These are phyloP conservation scores for Heterodera filipjevi DNA, from an alignment of 2,888 invertebrate genomes.

Conservation along the genomic window DNA sequence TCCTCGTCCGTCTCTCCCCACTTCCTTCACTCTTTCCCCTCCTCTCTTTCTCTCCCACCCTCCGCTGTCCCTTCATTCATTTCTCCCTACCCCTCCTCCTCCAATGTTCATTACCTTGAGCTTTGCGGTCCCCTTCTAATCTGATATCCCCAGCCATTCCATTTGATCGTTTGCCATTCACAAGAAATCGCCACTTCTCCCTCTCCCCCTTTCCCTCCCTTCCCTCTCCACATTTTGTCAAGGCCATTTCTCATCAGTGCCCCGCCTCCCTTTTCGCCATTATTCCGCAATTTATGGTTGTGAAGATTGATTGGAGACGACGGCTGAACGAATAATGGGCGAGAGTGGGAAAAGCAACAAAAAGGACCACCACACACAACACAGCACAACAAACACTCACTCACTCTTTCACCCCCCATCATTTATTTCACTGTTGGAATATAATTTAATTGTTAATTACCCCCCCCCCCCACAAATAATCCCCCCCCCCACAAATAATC, in stretches of 20 bases:
- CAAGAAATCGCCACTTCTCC: not conserved
- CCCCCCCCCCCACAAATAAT: too few relatives aligned
- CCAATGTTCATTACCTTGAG: not conserved
- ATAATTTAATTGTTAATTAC: not conserved
- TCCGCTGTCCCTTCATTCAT: not conserved
- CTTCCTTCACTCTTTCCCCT: not conserved
- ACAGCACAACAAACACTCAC: not conserved
- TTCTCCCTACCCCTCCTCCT: not conserved
- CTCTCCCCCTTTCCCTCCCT: not conserved
- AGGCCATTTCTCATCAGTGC: conserved; percentile 6
- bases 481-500: not conserved
- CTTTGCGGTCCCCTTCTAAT: not conserved
- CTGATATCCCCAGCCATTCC: not conserved
- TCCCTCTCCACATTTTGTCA: not conserved
- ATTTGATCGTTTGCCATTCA: not conserved
- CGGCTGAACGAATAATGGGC: not conserved
- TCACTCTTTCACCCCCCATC: not conserved
- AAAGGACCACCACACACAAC: conserved; percentile 4
- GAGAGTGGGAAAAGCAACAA: conserved; percentile 1
- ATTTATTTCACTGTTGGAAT: not conserved
- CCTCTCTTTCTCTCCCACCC: not conserved
- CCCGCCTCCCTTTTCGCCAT: not conserved
- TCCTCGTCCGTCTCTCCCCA: not conserved
- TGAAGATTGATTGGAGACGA: conserved; percentile 7
- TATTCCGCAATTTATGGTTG: conserved; percentile 16